Evolutionary conservation across 1,140 invertebrate genomes (phyloP), one percentile per base, ranked within the genome.

Genomic region (Ceratosolen fusciceps): DNA sequence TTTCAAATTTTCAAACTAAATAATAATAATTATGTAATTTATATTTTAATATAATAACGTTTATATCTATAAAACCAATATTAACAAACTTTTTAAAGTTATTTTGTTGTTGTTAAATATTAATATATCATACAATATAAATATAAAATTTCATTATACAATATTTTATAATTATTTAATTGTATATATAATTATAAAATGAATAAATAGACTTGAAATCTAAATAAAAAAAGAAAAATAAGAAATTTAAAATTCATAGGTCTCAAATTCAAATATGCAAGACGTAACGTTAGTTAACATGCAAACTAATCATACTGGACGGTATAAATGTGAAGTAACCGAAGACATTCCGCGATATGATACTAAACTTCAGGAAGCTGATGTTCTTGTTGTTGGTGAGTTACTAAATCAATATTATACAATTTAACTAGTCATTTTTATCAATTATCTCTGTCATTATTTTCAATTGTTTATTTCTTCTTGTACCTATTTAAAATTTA

Each of bases 241-340:
- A 29, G 1, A 71, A n/a, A 72, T 83, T 80, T 82, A 49, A 80
- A 79, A 82, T 87, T 82, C 83, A 31, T 89, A 93, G 92, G 86
- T 92, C 29, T 86, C 86, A 0, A 89, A 89, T 77, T 93, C 92
- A 31, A 91, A 92, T 78, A 88, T 87, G 39, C 87, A 91, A 49
- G 90, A 91, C 65, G 92, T 93, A 67, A 91, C 90, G 34, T 82
- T 93, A 79, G 85, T 91, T 14, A 88, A 92, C 79, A 91, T 93
- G 29, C 90, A 88, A 77, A 90, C 92, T 39, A 90, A 92, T 5
- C 91, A 93, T 52, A 93, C 93, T 58, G 95, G 94, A 7, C 89
- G 89, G 56, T 96, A 95, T 88, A 94, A 94, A 87, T 95, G 95
- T 84, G 94, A 96, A 84, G 93, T 95, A 58, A 94, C 94, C 0